A percentile compares a stretch with the other conserved stretches of the same genome.
These are phyloP conservation scores for Hybos culiciformis DNA, from an alignment of 2,888 invertebrate genomes.

Conservation along the genomic window DNA sequence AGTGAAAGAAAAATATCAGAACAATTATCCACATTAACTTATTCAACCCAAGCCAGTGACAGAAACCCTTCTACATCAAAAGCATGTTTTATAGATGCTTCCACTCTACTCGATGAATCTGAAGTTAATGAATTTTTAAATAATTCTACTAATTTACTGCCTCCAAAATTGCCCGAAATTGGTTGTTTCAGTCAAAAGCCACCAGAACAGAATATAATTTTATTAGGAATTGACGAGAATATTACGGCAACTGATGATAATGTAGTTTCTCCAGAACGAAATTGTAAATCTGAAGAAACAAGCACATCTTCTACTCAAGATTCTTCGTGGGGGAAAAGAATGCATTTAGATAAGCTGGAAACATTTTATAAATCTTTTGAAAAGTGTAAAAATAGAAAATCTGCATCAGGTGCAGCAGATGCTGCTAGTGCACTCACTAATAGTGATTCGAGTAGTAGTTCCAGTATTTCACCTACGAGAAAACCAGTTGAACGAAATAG, in stretches of 20 bases:
- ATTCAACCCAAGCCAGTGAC: conserved; percentile 6
- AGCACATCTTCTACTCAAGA: conserved; percentile 1
- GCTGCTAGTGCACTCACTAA: background rate
- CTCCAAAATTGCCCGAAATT: conserved; percentile 6
- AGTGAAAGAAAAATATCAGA: conserved; percentile 30
- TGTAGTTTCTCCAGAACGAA: background rate
- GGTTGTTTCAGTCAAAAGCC: conserved; percentile 6
- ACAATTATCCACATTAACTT: conserved; percentile 7
- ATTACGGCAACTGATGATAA: conserved; percentile 2
- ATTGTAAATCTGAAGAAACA: conserved; percentile 3
- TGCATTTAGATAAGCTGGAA: conserved; percentile 23
- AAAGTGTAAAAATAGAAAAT: conserved; percentile 24
- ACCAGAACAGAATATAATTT: background rate
- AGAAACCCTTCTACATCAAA: conserved; percentile 19
- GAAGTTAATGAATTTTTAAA: conserved; percentile 36
- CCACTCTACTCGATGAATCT: conserved; percentile 57
- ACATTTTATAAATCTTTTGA: conserved; percentile 33
- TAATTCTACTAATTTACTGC: conserved; percentile 22
- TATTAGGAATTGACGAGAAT: background rate
- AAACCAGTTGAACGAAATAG: background rate
- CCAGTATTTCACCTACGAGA: conserved; percentile 18
- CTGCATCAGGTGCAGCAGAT: background rate
- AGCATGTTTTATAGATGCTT: conserved; percentile 67
- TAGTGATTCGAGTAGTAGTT: conserved; percentile 17
- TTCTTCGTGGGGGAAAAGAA: background rate